Percentiles rank a stretch among this genome's conserved stretches.
phyloP scores from a whole-genome alignment of 2,888 invertebrate genomes.

The Dyspetes luteomarginatus region DNA sequence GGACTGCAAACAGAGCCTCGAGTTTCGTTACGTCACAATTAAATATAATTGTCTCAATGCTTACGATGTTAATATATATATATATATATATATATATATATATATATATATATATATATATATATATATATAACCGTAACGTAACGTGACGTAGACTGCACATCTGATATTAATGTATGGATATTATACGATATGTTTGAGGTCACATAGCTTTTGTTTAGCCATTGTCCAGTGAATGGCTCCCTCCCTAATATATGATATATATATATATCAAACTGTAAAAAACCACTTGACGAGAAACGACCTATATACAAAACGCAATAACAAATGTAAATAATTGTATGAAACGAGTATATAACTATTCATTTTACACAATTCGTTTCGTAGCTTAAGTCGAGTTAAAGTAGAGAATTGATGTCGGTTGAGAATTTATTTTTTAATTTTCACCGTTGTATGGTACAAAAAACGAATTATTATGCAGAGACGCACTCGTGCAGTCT shows the following conservation, averaged over 20 bases:
- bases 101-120: too few relatives aligned
- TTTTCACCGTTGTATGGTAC: background rate
- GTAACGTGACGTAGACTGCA: constrained; percentile 5
- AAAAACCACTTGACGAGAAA: constrained; percentile 7
- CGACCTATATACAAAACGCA: background rate
- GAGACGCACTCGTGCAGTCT: constrained; percentile 21
- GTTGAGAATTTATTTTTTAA: constrained; percentile 39
- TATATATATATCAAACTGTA: constrained; percentile 25
- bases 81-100: too few relatives aligned
- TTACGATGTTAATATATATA: background rate
- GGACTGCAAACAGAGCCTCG: constrained; percentile 10
- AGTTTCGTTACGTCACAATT: constrained; percentile 48
- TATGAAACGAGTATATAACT: background rate
- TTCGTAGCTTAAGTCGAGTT: constrained; percentile 32
- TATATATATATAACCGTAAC: constrained; percentile 52
- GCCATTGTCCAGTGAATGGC: constrained; percentile 1
- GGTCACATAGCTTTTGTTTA: background rate
- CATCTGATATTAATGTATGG: background rate
- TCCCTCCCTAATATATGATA: too few relatives aligned
- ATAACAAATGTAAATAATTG: background rate
- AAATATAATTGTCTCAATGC: constrained; percentile 53
- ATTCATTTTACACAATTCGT: background rate
- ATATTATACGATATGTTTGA: background rate
- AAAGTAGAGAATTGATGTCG: constrained; percentile 9
- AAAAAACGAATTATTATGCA: constrained; percentile 26